Evolutionary conservation across 2,113 vertebrate genomes (phyloP).

Genomic region (Hypanus sabinus): DNA sequence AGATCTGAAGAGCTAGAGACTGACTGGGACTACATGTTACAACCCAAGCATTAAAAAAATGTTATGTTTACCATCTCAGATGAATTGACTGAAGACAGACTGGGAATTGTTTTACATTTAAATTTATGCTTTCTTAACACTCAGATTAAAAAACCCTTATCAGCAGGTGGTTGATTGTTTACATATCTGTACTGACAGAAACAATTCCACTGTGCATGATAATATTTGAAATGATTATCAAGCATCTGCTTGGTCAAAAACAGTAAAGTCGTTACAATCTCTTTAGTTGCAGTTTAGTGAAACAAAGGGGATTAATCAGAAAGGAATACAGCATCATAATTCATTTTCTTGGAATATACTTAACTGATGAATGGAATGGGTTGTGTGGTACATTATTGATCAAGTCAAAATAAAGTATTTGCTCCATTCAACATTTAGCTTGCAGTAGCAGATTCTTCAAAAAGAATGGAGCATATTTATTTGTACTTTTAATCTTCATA

Average conservation of each 20-base stretch:
- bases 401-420: not conserved
- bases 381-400: conserved; percentile 2
- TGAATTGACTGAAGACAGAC: not conserved
- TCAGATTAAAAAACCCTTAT: not conserved
- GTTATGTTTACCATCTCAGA: not conserved
- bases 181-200: not conserved
- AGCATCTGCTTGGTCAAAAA: not conserved
- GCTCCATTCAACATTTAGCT: not conserved
- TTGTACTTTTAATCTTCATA: not conserved
- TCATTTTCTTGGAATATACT: conserved; percentile 21
- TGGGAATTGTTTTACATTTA: not conserved
- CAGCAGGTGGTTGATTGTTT: not conserved
- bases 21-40: too few relatives aligned
- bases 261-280: not conserved
- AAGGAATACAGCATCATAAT: not conserved
- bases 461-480: not conserved
- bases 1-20: too few relatives aligned
- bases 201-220: not conserved
- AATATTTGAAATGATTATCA: conserved; percentile 12
- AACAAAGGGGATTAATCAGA: not conserved
- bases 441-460: not conserved
- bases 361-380: not conserved
- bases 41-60: not conserved
- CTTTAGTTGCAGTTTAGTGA: not conserved
- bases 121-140: not conserved